Percentiles rank a stretch among this genome's conserved stretches.
phyloP scores from a whole-genome alignment of 2,797 vertebrate genomes.

The Macrochelys suwanniensis region DNA sequence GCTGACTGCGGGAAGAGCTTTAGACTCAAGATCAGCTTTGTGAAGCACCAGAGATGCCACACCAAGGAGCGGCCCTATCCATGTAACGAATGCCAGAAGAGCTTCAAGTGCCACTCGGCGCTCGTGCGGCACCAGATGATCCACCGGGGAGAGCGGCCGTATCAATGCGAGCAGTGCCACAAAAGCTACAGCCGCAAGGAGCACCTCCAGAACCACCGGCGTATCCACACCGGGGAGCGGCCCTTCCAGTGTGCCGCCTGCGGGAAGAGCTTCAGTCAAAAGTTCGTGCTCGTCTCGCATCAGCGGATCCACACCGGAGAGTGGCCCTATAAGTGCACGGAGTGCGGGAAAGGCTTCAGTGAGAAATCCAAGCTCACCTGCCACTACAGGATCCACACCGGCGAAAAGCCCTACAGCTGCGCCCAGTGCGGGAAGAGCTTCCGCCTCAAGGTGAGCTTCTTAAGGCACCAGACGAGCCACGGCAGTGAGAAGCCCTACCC shows the following conservation, averaged over 20 bases:
- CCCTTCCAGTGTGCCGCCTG: too few species aligned
- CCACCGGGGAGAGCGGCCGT: constrained; percentile 76
- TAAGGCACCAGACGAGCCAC: constrained; percentile 75
- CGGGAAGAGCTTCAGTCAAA: too few species aligned
- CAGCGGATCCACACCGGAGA: too few species aligned
- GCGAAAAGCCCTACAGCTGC: too few species aligned
- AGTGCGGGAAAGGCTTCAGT: too few species aligned
- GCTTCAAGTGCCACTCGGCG: constrained; percentile 71
- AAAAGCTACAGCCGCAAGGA: constrained; percentile 77
- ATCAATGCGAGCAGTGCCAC: constrained; percentile 75
- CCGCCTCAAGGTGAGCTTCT: constrained; percentile 64
- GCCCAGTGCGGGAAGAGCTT: too few species aligned
- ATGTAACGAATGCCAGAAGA: constrained; percentile 76
- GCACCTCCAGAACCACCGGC: constrained; percentile 25
- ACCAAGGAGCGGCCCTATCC: constrained; percentile 74
- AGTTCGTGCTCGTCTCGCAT: too few species aligned
- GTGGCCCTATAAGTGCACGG: too few species aligned
- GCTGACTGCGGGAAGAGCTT: too few species aligned
- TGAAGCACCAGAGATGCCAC: constrained; percentile 73
- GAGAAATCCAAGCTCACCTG: too few species aligned
- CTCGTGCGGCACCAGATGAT: constrained; percentile 73
- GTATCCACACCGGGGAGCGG: too few species aligned
- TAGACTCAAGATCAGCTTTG: constrained; percentile 1
- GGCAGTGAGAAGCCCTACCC: constrained; percentile 74
- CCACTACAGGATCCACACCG: too few species aligned